Conservation (phyloP, 1,140 invertebrate genomes). For the Helicoverpa zea region DNA sequence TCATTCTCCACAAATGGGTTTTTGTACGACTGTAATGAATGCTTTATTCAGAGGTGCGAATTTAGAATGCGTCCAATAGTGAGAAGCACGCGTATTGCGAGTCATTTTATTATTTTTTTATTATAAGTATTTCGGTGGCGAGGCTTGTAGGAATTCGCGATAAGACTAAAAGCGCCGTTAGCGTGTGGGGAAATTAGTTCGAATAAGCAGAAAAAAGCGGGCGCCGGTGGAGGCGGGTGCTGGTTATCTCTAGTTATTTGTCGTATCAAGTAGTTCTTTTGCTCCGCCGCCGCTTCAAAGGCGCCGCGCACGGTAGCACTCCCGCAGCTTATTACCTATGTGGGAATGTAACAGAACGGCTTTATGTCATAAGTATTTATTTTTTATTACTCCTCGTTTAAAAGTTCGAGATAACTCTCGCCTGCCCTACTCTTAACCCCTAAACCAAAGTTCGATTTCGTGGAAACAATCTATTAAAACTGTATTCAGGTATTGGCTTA, state of each 20-base stretch:
- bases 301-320: slow-evolving; percentile 78
- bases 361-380: slow-evolving; percentile 47
- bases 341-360: slow-evolving; percentile 47
- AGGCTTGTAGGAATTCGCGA: slow-evolving; percentile 52
- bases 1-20: slow-evolving; percentile 78
- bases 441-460: slow-evolving; percentile 55
- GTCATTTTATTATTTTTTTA: slow-evolving; percentile 56
- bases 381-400: slow-evolving; percentile 49
- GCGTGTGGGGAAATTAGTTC: slow-evolving; percentile 69
- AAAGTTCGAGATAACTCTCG: slow-evolving; percentile 44
- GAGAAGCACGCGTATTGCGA: slow-evolving; percentile 67
- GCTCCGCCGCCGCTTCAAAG: slow-evolving; percentile 76
- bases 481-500: slow-evolving; percentile 53
- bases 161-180: slow-evolving; percentile 58
- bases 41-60: slow-evolving; percentile 83
- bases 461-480: slow-evolving; percentile 70
- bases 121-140: slow-evolving; percentile 29
- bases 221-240: slow-evolving; percentile 65
- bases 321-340: slow-evolving; percentile 50
- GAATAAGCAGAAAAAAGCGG: slow-evolving; percentile 71
- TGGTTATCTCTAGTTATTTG: slow-evolving; percentile 83
- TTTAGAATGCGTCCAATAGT: slow-evolving; percentile 67
- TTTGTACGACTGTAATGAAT: slow-evolving; percentile 83
- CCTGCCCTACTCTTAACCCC: background rate
- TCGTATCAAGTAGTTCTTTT: slow-evolving; percentile 81